Percentiles rank a stretch among this genome's conserved stretches.
phyloP scores from a whole-genome alignment of 2,113 vertebrate species.

The Cottus gobio region DNA sequence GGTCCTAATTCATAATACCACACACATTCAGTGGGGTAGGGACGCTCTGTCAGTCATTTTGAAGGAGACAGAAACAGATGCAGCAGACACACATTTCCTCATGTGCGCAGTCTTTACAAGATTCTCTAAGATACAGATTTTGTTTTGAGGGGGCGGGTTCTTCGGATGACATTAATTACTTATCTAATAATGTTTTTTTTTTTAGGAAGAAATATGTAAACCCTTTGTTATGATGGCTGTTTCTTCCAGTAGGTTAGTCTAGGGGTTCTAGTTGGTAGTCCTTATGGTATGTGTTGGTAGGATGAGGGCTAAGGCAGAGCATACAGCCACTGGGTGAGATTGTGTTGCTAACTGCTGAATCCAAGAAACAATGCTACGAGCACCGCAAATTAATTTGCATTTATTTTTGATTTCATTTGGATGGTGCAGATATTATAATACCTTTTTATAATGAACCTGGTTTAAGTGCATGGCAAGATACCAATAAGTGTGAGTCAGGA shows the following conservation, averaged over 20 bases:
- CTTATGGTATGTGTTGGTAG: not conserved
- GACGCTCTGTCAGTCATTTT: not conserved
- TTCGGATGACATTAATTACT: not conserved
- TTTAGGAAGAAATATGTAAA: not conserved
- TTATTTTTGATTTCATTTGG: not conserved
- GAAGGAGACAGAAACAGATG: not conserved
- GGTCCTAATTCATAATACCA: not conserved
- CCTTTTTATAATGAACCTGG: not conserved
- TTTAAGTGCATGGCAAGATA: not conserved
- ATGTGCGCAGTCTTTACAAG: not conserved
- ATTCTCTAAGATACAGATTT: no score
- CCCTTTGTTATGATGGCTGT: not conserved
- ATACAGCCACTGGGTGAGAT: not conserved
- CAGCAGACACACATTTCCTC: not conserved
- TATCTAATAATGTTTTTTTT: not conserved
- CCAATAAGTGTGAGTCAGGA: not conserved
- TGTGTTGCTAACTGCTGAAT: not conserved
- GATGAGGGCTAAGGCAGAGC: not conserved
- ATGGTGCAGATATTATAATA: not conserved
- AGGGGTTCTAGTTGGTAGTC: not conserved
- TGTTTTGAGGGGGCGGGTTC: no score
- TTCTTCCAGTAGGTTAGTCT: not conserved
- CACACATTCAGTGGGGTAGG: not conserved
- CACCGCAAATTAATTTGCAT: not conserved
- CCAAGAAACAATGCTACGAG: not conserved